Evolutionary conservation across 1,140 invertebrate species (phyloP).

Genomic region (Trachelipus rathkii): DNA sequence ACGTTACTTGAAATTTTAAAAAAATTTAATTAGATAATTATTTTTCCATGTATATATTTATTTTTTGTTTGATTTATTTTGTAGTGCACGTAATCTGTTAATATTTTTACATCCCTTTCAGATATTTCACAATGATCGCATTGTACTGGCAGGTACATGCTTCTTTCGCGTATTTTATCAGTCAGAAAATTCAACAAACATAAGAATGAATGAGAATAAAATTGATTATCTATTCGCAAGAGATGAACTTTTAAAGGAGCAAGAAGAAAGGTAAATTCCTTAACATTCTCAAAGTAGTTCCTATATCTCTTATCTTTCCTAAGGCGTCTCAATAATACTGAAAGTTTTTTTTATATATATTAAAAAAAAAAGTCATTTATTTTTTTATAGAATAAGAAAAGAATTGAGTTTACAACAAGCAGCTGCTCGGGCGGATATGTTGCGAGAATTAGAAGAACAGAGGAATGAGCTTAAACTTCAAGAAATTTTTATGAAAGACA

Average conservation of each 20-base stretch:
- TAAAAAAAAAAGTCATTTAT: no score
- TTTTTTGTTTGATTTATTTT: no score
- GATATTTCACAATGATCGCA: not conserved
- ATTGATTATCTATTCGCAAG: not conserved
- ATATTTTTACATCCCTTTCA: not conserved
- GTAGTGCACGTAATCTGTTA: not conserved
- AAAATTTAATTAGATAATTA: no score
- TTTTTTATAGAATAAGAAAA: not conserved
- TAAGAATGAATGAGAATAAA: not conserved
- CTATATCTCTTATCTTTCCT: no score
- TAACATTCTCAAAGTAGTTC: not conserved
- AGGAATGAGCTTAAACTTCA: not conserved
- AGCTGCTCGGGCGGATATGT: not conserved
- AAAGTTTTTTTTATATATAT: no score
- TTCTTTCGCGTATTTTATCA: not conserved
- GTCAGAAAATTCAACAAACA: not conserved
- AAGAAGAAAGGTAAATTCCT: constrained; percentile 12
- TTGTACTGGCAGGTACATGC: not conserved
- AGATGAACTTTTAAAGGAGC: not conserved
- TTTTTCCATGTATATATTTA: no score
- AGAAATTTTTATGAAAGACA: not conserved
- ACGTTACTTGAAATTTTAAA: no score
- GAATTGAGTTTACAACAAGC: not conserved
- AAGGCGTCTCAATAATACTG: no score
- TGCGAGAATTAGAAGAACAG: not conserved